A percentile compares a stretch with the other conserved stretches of the same genome.
phyloP scores from a whole-genome alignment of 1,140 invertebrate genomes.

The Caenorhabditis tropicalis region DNA sequence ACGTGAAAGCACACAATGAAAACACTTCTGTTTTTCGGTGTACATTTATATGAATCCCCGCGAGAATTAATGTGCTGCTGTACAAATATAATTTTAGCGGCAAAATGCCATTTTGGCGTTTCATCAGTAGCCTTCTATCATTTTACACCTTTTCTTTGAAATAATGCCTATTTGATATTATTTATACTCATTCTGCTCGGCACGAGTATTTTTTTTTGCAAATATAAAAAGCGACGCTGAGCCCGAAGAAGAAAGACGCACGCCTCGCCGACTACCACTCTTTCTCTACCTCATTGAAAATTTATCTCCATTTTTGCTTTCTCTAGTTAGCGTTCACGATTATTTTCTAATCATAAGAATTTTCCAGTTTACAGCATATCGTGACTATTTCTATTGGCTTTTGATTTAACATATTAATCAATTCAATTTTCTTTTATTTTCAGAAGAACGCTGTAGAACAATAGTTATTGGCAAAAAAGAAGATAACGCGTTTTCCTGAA shows the following conservation, averaged over 20 bases:
- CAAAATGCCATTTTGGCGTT: neutral
- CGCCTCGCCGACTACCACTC: neutral
- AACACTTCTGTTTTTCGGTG: neutral
- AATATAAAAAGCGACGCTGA: neutral
- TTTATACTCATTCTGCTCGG: neutral
- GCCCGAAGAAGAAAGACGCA: neutral
- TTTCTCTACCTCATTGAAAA: conserved; percentile 16
- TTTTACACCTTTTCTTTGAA: neutral
- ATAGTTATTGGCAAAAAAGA: neutral
- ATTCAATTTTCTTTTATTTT: neutral
- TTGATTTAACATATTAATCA: neutral
- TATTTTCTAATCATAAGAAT: neutral
- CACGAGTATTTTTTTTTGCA: neutral
- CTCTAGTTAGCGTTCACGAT: neutral
- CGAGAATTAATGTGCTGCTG: neutral
- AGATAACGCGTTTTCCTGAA: neutral
- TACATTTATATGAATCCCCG: neutral
- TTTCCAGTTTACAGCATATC: neutral
- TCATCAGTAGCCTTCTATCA: neutral
- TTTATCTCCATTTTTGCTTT: neutral
- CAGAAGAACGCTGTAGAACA: neutral
- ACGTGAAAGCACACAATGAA: neutral
- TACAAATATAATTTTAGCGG: neutral
- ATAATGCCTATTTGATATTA: neutral
- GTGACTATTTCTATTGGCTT: too few relatives aligned